These are phyloP conservation scores for Ambastaia sidthimunki DNA, from an alignment of 2,797 vertebrate species.

Conservation along the genomic window DNA sequence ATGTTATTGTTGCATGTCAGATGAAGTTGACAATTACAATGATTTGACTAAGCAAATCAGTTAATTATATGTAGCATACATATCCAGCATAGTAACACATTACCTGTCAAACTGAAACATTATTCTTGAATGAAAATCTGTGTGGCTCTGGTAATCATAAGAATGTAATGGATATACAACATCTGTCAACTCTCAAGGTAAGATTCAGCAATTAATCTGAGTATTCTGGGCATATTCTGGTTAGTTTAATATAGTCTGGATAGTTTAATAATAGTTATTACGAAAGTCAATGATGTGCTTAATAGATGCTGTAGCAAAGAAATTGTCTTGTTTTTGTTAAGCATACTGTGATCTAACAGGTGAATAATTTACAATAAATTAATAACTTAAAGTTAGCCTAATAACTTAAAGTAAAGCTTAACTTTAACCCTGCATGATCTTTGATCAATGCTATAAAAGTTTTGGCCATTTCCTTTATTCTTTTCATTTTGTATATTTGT, in stretches of 20 bases:
- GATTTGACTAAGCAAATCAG: constrained; percentile 24
- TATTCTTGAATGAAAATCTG: constrained; percentile 24
- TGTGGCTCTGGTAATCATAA: constrained; percentile 1
- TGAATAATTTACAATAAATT: too few relatives aligned
- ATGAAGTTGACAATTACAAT: too few relatives aligned
- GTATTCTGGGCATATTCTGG: not conserved
- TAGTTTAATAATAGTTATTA: not conserved
- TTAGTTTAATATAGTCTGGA: too few relatives aligned
- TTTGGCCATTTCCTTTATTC: too few relatives aligned
- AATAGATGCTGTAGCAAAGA: not conserved
- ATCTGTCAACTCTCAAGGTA: constrained; percentile 8
- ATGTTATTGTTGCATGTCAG: too few relatives aligned
- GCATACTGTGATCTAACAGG: too few relatives aligned
- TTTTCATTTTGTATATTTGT: too few relatives aligned
- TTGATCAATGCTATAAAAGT: too few relatives aligned
- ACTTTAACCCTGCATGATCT: too few relatives aligned
- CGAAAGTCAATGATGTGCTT: not conserved
- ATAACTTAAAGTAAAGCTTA: too few relatives aligned
- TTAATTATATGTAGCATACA: not conserved
- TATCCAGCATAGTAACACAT: not conserved
- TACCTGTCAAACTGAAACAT: constrained; percentile 38
- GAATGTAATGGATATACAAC: not conserved
- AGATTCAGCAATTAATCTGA: not conserved
- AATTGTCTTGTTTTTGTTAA: too few relatives aligned
- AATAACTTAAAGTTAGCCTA: too few relatives aligned